These are phyloP conservation scores for Choloepus didactylus DNA, from an alignment of 2,797 vertebrate genomes.

Conservation along the genomic window DNA sequence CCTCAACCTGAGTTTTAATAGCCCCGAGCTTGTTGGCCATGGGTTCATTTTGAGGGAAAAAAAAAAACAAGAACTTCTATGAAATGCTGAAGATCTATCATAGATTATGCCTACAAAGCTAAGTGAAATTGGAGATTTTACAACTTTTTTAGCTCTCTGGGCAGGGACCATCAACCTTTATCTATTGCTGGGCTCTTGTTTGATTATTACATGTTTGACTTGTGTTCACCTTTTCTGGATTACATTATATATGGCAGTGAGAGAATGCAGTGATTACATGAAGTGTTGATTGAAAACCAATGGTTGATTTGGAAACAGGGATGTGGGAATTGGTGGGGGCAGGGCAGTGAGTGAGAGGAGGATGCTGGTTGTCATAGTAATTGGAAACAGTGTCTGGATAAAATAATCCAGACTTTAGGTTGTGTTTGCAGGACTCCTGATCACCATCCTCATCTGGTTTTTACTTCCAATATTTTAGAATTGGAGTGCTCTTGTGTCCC, in stretches of 20 bases:
- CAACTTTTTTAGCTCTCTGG: not conserved
- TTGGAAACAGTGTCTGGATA: not conserved
- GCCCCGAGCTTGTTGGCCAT: not conserved
- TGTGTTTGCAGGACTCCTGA: not conserved
- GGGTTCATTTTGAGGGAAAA: not conserved
- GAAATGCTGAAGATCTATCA: not conserved
- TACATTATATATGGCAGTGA: not conserved
- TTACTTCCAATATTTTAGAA: not conserved
- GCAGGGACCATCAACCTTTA: not conserved
- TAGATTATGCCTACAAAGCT: not conserved
- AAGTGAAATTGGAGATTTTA: not conserved
- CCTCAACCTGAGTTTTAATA: not conserved
- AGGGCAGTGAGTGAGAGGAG: not conserved
- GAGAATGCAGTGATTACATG: not conserved
- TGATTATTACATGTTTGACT: not conserved
- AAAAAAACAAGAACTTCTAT: not conserved
- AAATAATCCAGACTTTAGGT: not conserved
- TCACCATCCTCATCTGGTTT: not conserved
- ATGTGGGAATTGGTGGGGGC: not conserved
- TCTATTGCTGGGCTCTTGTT: not conserved
- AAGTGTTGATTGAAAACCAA: accelerated
- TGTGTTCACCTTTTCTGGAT: not conserved
- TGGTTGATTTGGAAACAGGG: not conserved
- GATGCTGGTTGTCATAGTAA: accelerated
- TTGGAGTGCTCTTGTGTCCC: too few species aligned